phyloP scores from a whole-genome alignment of 2,888 invertebrate species.

The Oasisia sp. region DNA sequence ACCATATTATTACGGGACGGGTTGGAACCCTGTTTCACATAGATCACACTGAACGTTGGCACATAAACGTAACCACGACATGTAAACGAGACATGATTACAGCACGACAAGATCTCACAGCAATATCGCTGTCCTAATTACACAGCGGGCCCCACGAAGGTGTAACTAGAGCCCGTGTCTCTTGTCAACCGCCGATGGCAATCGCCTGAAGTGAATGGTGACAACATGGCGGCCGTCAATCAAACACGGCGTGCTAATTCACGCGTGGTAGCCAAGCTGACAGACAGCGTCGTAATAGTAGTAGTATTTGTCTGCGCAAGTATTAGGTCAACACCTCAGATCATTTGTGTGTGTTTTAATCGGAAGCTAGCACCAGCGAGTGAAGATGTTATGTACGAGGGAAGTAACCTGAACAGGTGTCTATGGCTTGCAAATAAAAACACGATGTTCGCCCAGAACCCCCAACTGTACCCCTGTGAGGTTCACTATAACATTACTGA shows the following conservation, averaged over 20 bases:
- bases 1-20: too few species aligned
- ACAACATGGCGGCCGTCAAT: neutral
- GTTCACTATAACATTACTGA: too few species aligned
- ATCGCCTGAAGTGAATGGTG: neutral
- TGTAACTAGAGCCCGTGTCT: neutral
- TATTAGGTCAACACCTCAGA: neutral
- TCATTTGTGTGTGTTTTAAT: neutral
- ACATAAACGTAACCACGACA: neutral
- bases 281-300: neutral
- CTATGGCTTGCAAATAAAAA: too few species aligned
- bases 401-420: too few species aligned
- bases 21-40: too few species aligned
- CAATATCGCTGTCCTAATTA: neutral
- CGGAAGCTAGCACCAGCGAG: too few species aligned
- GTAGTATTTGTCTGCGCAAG: neutral
- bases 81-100: neutral
- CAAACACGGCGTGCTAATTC: neutral
- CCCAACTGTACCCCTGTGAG: too few species aligned
- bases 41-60: neutral
- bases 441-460: too few species aligned
- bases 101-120: neutral
- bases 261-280: neutral
- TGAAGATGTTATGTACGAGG: too few species aligned
- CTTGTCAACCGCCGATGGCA: neutral
- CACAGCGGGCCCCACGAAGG: neutral